These are phyloP conservation scores for Gallinago solitaria DNA, from an alignment of 2,797 vertebrate genomes.

Conservation along the genomic window DNA sequence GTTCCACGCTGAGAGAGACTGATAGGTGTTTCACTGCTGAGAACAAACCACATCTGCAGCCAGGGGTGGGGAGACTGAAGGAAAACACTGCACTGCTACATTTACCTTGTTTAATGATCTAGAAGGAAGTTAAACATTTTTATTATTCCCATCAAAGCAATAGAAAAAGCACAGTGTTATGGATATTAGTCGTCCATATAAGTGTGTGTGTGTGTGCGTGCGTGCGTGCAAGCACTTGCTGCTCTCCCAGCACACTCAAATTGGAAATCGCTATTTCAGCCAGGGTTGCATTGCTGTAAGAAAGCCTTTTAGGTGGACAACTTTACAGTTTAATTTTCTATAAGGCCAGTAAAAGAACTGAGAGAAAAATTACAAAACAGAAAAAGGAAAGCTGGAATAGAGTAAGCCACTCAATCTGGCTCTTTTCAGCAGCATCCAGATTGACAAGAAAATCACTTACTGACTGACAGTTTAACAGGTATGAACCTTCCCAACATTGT, in stretches of 20 bases:
- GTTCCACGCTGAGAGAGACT: background rate
- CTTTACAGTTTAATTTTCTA: background rate
- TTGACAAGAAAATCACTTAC: background rate
- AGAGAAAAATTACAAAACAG: background rate
- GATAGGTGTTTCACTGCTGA: background rate
- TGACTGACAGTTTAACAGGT: background rate
- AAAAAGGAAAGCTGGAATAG: background rate
- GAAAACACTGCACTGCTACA: background rate
- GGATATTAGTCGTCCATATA: background rate
- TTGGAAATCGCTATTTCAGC: background rate
- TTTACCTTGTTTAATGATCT: background rate
- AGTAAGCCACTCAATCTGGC: background rate
- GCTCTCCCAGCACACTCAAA: background rate
- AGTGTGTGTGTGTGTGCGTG: accelerated
- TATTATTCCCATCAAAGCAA: background rate
- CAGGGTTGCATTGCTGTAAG: background rate
- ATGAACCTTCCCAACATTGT: background rate
- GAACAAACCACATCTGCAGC: background rate
- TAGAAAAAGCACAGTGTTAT: background rate
- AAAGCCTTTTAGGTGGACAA: background rate
- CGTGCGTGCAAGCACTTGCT: background rate
- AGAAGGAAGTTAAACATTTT: background rate
- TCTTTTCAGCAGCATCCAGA: background rate
- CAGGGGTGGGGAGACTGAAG: background rate
- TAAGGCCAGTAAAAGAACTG: background rate